Evolutionary conservation across 2,797 vertebrate species (phyloP), one percentile per base, ranked within the genome.

Genomic region (Amblyraja radiata): DNA sequence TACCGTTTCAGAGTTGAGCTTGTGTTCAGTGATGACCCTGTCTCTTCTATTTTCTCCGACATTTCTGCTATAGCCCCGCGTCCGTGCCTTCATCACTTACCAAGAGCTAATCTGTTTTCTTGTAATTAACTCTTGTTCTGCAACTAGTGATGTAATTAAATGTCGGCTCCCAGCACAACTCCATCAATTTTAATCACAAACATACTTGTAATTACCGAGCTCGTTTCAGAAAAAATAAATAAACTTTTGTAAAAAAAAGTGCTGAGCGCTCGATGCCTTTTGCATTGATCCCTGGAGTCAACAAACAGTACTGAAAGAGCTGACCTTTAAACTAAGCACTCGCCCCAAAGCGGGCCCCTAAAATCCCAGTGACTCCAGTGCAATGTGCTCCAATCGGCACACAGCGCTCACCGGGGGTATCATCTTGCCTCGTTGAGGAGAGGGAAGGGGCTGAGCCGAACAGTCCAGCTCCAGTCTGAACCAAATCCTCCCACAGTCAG

Each of bases 361-460:
- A 63, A 94, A 73, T 93, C 80, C 92, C 93, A 95, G 95, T 92
- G 65, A 8, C 90, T 92, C 90, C 71, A 74, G 39, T 28, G 68
- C 28, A 76, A 79, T 58, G 11, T 94, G 93, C 91, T 95, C 96
- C 95, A 96, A 96, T 96, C 95, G 95, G 93, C 95, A 94, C 92
- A 11, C 93, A 0, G 94, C 94, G 74, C 93, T 93, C 94, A 93
- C 78, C 63, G 93, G 93, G 46, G 94, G 93, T 94, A 93, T 93
- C 93, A 86, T 36, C 93, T 28, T 93, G 93, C 93, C 76, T 46
- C 94, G 93, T 81, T 93, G 94, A 95, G 81, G 93, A 39, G 78
- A 46, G 93, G 93, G 93, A 93, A 79, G 93, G 54, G 94, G 94
- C 93, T 90, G 93, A 5, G 93, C 86, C 71, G 7, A 93, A 94